Evolutionary conservation across 2,888 invertebrate genomes (phyloP).

Genomic region (Campopleginae sp.): DNA sequence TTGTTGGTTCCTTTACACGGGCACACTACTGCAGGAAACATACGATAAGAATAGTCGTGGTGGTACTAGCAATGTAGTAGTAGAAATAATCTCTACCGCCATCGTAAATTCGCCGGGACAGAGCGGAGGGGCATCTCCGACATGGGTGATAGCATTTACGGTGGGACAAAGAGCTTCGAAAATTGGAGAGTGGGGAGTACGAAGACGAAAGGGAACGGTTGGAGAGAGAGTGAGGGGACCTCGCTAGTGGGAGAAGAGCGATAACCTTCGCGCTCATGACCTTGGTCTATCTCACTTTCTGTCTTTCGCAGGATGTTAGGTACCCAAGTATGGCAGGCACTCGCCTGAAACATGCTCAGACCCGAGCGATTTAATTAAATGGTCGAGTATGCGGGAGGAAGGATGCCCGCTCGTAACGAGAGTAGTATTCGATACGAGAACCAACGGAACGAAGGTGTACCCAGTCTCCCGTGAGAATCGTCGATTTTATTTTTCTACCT

Average conservation of each 20-base stretch:
- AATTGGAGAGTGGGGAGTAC: slow-evolving; percentile 47
- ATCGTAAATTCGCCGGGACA: slow-evolving; percentile 68
- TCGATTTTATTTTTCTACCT: slow-evolving; percentile 31
- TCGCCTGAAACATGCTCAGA: slow-evolving; percentile 75
- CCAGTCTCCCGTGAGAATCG: slow-evolving; percentile 58
- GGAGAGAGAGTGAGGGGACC: slow-evolving; percentile 46
- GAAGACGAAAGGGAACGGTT: slow-evolving; percentile 46
- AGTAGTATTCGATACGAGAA: slow-evolving; percentile 62
- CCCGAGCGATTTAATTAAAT: slow-evolving; percentile 80
- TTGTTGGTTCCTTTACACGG: not conserved
- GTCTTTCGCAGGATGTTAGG: slow-evolving; percentile 67
- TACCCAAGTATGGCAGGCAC: slow-evolving; percentile 59
- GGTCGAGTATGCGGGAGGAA: slow-evolving; percentile 71
- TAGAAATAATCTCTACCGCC: slow-evolving; percentile 52
- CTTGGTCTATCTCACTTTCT: slow-evolving; percentile 75
- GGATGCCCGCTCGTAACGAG: slow-evolving; percentile 48
- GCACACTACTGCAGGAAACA: not conserved
- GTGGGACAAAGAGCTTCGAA: slow-evolving; percentile 63
- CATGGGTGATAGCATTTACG: slow-evolving; percentile 59
- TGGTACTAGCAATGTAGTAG: not conserved
- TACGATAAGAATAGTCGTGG: not conserved
- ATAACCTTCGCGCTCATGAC: slow-evolving; percentile 81
- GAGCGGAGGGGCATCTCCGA: slow-evolving; percentile 33
- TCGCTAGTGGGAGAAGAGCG: slow-evolving; percentile 73
- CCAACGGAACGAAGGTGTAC: slow-evolving; percentile 25